phyloP scores from a whole-genome alignment of 2,888 invertebrate genomes.

The Chouioia cunea region DNA sequence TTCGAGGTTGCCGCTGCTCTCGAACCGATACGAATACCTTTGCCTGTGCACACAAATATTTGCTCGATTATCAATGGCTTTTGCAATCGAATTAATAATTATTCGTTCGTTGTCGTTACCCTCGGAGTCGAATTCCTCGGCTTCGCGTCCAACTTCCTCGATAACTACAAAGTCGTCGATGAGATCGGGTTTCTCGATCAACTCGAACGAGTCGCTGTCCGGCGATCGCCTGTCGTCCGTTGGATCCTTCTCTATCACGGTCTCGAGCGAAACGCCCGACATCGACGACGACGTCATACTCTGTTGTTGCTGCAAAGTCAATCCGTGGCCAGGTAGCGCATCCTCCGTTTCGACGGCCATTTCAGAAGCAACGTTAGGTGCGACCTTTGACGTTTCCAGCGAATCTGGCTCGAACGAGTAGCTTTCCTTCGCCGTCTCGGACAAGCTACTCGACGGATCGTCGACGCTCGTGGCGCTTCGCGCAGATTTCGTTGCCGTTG shows the following conservation, averaged over 20 bases:
- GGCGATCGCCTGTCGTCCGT: conserved; percentile 75
- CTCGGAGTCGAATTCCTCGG: conserved; percentile 84
- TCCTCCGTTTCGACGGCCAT: conserved; percentile 74
- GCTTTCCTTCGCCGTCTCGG: conserved; percentile 25
- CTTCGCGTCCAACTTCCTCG: conserved; percentile 89
- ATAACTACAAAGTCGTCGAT: conserved; percentile 90
- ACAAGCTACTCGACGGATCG: conserved; percentile 29
- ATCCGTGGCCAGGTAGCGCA: conserved; percentile 61
- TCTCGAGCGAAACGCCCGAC: conserved; percentile 63
- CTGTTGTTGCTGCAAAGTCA: conserved; percentile 59
- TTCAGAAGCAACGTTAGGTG: conserved; percentile 48
- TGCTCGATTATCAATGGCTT: not conserved
- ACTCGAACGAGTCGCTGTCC: conserved; percentile 87
- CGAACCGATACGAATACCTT: conserved; percentile 78
- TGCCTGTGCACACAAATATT: conserved; percentile 56
- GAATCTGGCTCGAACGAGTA: conserved; percentile 49
- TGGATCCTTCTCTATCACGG: conserved; percentile 62
- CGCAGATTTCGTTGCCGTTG: too few relatives aligned
- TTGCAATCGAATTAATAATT: not conserved
- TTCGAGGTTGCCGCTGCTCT: conserved; percentile 70
- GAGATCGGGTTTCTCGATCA: conserved; percentile 87
- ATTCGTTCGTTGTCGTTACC: conserved; percentile 66
- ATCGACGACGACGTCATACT: conserved; percentile 66
- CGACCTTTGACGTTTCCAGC: conserved; percentile 39
- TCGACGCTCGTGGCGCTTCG: not conserved